A percentile compares a stretch with the other conserved stretches of the same genome.
Conservation (phyloP, 1,140 invertebrate species). For the Latrodectus geometricus region DNA sequence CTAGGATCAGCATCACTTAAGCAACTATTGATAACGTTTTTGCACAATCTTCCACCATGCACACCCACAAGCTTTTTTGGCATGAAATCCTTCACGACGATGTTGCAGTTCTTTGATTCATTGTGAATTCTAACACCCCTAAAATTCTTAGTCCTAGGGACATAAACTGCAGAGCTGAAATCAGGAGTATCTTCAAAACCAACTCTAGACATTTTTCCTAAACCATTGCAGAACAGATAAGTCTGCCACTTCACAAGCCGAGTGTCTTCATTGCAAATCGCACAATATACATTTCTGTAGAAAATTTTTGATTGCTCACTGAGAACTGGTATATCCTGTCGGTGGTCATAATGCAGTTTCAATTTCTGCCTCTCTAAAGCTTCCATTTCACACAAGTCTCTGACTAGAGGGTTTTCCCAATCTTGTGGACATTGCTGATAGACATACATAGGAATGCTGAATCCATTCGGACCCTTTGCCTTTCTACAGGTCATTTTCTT, state of each 20-base stretch:
- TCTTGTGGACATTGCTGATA: slow-evolving; percentile 1
- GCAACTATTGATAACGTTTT: slow-evolving; percentile 34
- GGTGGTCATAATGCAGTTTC: neutral
- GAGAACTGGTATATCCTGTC: slow-evolving; percentile 35
- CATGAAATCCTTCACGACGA: slow-evolving; percentile 3
- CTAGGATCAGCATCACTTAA: slow-evolving; percentile 2
- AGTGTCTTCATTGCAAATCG: slow-evolving; percentile 65
- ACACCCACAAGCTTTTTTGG: neutral
- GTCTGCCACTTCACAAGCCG: slow-evolving; percentile 49
- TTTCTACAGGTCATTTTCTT: slow-evolving; percentile 64
- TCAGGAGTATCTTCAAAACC: slow-evolving; percentile 13
- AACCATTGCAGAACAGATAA: slow-evolving; percentile 13
- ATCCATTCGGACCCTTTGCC: neutral
- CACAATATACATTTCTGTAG: slow-evolving; percentile 67
- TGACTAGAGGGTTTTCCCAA: neutral
- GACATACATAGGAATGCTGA: slow-evolving; percentile 12
- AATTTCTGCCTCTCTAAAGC: neutral
- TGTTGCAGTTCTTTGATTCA: neutral
- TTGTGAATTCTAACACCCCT: slow-evolving; percentile 4
- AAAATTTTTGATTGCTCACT: slow-evolving; percentile 43
- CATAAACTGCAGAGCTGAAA: slow-evolving; percentile 13
- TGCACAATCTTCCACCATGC: slow-evolving; percentile 45
- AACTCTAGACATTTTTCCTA: no score
- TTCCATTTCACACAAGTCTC: slow-evolving; percentile 35
- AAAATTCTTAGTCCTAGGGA: neutral